A percentile compares a stretch with the other conserved stretches of the same genome.
Evolutionary conservation across 2,113 vertebrate species (phyloP).

Genomic region (Corydoras sp.): DNA sequence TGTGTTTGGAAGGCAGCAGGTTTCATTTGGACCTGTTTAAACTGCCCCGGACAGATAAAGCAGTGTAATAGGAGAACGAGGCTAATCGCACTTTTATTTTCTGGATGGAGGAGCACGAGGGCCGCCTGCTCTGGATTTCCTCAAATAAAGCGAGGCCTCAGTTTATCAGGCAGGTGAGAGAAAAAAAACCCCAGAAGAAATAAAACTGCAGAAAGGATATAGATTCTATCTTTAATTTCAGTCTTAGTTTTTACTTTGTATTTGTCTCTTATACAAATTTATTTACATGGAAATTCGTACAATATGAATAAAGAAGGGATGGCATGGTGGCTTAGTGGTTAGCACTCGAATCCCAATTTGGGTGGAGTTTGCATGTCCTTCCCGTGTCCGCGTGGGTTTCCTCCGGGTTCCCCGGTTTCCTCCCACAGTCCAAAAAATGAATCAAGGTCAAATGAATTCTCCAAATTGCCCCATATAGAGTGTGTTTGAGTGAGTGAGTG

Average conservation of each 20-base stretch:
- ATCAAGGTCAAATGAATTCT: too few relatives aligned
- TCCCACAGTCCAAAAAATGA: too few relatives aligned
- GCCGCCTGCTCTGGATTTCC: constrained; percentile 59
- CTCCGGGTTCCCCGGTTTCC: too few relatives aligned
- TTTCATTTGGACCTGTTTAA: constrained; percentile 27
- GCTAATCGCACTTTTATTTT: constrained; percentile 66
- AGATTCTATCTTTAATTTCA: constrained; percentile 31
- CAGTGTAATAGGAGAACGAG: constrained; percentile 50
- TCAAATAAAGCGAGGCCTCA: constrained; percentile 66
- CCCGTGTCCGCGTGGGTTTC: too few relatives aligned
- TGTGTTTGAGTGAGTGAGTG: too few relatives aligned
- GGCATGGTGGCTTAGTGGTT: too few relatives aligned
- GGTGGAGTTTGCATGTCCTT: too few relatives aligned
- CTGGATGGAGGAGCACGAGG: constrained; percentile 63
- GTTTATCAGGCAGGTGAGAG: constrained; percentile 49
- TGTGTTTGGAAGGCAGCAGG: constrained; percentile 15
- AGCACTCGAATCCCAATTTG: too few relatives aligned
- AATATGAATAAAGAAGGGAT: too few relatives aligned
- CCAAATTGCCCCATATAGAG: too few relatives aligned
- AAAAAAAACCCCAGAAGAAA: constrained; percentile 42
- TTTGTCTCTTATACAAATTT: too few relatives aligned
- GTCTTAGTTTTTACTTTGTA: background rate
- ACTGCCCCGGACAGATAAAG: constrained; percentile 39
- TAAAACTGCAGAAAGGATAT: constrained; percentile 59
- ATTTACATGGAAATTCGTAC: too few relatives aligned